Evolutionary conservation across 2,113 vertebrate species (phyloP).

Genomic region (Odocoileus hemionus): DNA sequence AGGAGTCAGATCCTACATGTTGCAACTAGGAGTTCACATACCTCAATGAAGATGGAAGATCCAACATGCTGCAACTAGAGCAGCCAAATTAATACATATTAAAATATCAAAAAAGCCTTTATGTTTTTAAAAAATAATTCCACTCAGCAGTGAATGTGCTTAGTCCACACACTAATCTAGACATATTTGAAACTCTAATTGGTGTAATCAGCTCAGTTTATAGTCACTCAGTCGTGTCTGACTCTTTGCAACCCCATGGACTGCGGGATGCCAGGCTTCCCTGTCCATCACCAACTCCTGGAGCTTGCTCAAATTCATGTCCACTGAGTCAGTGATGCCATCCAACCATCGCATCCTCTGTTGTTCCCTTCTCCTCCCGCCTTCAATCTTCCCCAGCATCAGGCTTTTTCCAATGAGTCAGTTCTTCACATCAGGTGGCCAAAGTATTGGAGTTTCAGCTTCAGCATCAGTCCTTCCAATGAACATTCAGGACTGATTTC

Average conservation of each 20-base stretch:
- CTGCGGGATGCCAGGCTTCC: neutral
- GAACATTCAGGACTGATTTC: neutral
- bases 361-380: neutral
- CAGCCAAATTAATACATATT: neutral
- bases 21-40: neutral
- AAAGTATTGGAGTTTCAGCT: neutral
- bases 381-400: neutral
- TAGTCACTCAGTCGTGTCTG: neutral
- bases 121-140: neutral
- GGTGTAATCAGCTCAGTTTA: neutral
- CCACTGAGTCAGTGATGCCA: neutral
- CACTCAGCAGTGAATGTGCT: neutral
- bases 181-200: neutral
- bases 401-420: neutral
- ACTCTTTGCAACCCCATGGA: neutral
- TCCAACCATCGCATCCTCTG: neutral
- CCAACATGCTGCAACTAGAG: neutral
- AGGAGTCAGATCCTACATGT: neutral
- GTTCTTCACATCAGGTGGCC: neutral
- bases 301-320: neutral
- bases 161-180: neutral
- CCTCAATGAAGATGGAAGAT: neutral
- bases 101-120: neutral
- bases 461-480: neutral
- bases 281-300: neutral